A percentile compares a stretch with the other conserved stretches of the same genome.
These are phyloP conservation scores for Escarpia spicata DNA, from an alignment of 2,888 invertebrate genomes.

Conservation along the genomic window DNA sequence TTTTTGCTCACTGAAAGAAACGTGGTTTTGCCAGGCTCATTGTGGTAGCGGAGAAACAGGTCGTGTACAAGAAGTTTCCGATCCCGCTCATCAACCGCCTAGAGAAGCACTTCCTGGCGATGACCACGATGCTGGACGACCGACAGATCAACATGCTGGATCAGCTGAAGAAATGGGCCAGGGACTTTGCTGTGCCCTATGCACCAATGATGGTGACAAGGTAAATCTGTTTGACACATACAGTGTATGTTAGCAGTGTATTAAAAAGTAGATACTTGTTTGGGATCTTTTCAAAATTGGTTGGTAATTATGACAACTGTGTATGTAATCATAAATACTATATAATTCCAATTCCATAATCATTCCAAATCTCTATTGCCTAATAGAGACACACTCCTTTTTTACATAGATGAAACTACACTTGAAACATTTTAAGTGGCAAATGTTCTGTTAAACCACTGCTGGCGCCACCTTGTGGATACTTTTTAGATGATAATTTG, in stretches of 20 bases:
- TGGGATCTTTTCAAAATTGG: too few relatives aligned
- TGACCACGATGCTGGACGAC: conserved; percentile 52
- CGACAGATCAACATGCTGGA: conserved; percentile 47
- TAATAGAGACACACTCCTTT: too few relatives aligned
- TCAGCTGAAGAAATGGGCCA: conserved; percentile 49
- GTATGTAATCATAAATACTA: too few relatives aligned
- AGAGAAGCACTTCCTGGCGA: conserved; percentile 62
- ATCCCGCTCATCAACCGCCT: conserved; percentile 62
- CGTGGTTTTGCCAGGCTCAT: conserved; percentile 46
- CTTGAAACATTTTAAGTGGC: too few relatives aligned
- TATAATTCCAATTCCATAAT: too few relatives aligned
- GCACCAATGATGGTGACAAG: neutral
- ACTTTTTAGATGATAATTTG: too few relatives aligned
- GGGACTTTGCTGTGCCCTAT: conserved; percentile 37
- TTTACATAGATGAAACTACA: too few relatives aligned
- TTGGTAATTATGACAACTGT: too few relatives aligned
- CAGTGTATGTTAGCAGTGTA: neutral
- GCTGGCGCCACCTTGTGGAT: too few relatives aligned
- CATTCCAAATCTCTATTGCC: too few relatives aligned
- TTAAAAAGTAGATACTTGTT: too few relatives aligned
- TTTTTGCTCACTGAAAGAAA: neutral
- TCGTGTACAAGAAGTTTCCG: conserved; percentile 60
- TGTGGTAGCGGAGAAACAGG: conserved; percentile 60
- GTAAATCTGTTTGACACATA: neutral
- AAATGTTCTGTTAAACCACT: too few relatives aligned